Conservation (phyloP, 2,113 vertebrate species). For the Sigmodon hispidus region DNA sequence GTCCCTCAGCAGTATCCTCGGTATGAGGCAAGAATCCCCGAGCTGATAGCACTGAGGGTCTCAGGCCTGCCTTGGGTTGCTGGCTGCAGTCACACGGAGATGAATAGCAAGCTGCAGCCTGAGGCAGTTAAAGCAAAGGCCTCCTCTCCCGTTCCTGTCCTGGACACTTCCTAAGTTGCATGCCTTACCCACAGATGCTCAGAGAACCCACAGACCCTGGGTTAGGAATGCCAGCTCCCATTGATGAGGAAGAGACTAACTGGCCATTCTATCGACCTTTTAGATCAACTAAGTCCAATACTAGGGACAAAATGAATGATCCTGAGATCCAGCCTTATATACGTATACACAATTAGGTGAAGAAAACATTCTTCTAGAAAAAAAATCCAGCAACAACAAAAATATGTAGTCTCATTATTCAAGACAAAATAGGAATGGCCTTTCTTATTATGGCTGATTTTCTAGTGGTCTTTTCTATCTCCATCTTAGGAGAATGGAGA, state of each 20-base stretch:
- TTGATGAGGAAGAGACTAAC: not conserved
- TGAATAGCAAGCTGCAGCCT: not conserved
- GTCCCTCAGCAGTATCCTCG: not conserved
- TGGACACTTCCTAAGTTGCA: not conserved
- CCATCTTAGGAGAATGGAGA: not conserved
- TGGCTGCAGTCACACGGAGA: accelerated
- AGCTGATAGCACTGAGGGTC: accelerated
- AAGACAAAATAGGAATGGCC: not conserved
- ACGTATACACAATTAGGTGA: not conserved
- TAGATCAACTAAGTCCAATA: not conserved
- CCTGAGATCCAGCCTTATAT: not conserved
- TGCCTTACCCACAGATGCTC: not conserved
- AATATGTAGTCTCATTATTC: not conserved
- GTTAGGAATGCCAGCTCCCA: not conserved
- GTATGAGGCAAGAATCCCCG: accelerated
- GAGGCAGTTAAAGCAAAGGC: not conserved
- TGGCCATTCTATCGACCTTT: not conserved
- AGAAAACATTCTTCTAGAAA: not conserved
- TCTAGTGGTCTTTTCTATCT: not conserved
- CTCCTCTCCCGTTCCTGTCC: not conserved
- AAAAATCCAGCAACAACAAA: not conserved
- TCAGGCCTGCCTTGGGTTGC: too few relatives aligned
- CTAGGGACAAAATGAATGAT: not conserved
- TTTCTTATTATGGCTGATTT: not conserved
- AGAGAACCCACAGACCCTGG: not conserved